These are phyloP conservation scores for Hydrophis major DNA, from an alignment of 2,797 vertebrate genomes.

Conservation along the genomic window DNA sequence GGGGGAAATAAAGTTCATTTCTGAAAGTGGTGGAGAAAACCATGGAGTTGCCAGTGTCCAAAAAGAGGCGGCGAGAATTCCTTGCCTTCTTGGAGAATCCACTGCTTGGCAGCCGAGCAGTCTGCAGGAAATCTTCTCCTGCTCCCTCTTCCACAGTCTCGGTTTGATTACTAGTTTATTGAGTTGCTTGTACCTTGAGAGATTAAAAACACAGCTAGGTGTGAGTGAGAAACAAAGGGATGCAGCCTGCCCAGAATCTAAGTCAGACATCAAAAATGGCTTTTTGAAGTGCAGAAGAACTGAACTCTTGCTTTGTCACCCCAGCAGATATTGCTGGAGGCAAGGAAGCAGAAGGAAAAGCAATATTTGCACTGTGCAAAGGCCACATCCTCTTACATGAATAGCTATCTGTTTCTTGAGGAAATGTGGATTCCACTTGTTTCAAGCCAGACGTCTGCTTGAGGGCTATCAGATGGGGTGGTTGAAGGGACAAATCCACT, in stretches of 20 bases:
- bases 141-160: constrained; percentile 45
- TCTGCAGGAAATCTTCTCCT: constrained; percentile 36
- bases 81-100: constrained; percentile 38
- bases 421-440: constrained; percentile 33
- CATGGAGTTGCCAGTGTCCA: neutral
- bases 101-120: neutral
- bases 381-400: constrained; percentile 34
- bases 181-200: constrained; percentile 51
- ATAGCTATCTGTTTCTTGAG: constrained; percentile 16
- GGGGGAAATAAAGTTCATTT: constrained; percentile 33
- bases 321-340: constrained; percentile 23
- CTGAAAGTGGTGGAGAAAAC: constrained; percentile 38
- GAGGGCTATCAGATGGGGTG: constrained; percentile 27
- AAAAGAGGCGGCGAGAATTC: constrained; percentile 12
- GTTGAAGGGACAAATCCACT: constrained; percentile 5
- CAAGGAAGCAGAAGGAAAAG: constrained; percentile 37
- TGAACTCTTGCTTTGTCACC: constrained; percentile 51
- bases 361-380: constrained; percentile 8
- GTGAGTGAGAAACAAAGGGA: constrained; percentile 37
- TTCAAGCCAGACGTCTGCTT: constrained; percentile 32
- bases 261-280: constrained; percentile 58
- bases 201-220: constrained; percentile 56
- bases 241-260: constrained; percentile 32
- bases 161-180: constrained; percentile 60
- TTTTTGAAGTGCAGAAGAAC: constrained; percentile 50